Evolutionary conservation across 1,140 invertebrate species (phyloP).

Genomic region (Bacillus rossius): DNA sequence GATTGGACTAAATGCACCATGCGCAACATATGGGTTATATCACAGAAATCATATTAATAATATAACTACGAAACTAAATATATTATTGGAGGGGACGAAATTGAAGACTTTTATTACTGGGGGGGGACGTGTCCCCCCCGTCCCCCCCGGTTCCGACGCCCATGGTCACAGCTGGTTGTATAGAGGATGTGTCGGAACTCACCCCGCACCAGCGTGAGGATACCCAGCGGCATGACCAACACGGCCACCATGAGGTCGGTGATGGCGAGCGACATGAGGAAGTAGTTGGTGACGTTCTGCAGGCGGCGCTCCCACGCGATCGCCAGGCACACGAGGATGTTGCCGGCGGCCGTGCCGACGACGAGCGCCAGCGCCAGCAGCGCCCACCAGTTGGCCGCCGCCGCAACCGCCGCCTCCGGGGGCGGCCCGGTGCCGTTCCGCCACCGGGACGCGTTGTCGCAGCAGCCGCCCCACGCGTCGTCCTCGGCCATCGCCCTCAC

Average conservation of each 20-base stretch:
- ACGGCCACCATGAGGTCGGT: slow-evolving; percentile 92
- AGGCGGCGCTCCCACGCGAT: slow-evolving; percentile 82
- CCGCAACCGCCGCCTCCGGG: not conserved
- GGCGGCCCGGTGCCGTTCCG: not conserved
- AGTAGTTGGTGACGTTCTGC: slow-evolving; percentile 95
- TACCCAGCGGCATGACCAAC: slow-evolving; percentile 86
- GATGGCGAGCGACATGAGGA: slow-evolving; percentile 91
- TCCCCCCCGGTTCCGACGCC: too few relatives aligned
- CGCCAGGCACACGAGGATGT: slow-evolving; percentile 89
- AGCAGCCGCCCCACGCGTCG: not conserved
- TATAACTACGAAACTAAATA: too few relatives aligned
- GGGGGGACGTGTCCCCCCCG: too few relatives aligned
- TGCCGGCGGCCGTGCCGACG: slow-evolving; percentile 82
- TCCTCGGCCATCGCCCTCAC: not conserved
- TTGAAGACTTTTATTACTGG: too few relatives aligned
- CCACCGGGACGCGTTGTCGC: not conserved
- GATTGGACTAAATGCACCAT: too few relatives aligned
- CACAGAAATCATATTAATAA: too few relatives aligned
- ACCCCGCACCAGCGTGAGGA: slow-evolving; percentile 71
- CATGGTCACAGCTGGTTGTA: too few relatives aligned
- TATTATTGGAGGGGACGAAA: too few relatives aligned
- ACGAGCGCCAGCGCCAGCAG: slow-evolving; percentile 72
- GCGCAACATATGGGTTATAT: too few relatives aligned
- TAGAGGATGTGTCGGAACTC: too few relatives aligned
- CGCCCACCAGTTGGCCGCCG: slow-evolving; percentile 60